A percentile compares a stretch with the other conserved stretches of the same genome.
Conservation (phyloP, 2,797 vertebrate genomes). For the Echeneis naucrates region DNA sequence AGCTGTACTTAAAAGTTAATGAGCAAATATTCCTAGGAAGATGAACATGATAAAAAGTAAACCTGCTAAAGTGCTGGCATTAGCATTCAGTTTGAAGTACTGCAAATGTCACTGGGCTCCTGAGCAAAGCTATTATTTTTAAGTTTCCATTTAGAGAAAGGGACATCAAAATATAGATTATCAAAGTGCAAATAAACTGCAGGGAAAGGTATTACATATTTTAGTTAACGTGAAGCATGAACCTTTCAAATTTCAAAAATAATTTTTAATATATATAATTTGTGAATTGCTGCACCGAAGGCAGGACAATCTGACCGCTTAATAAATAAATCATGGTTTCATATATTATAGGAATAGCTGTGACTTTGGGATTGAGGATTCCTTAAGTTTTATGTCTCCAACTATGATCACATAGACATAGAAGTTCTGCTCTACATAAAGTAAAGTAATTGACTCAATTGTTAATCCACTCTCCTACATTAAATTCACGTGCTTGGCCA, state of each 20-base stretch:
- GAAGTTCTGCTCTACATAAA: not conserved
- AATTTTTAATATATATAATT: too few species aligned
- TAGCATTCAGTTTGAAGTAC: not conserved
- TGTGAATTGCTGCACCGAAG: not conserved
- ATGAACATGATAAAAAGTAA: too few species aligned
- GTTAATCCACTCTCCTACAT: conserved; percentile 20
- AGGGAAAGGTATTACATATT: not conserved
- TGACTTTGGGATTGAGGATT: too few species aligned
- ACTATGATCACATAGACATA: not conserved
- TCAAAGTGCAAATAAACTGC: not conserved
- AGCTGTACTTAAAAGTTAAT: not conserved
- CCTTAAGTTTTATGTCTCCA: not conserved
- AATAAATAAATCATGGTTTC: not conserved
- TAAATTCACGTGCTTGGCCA: not conserved
- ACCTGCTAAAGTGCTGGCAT: not conserved
- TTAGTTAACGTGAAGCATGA: not conserved
- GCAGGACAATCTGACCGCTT: not conserved
- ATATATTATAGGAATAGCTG: not conserved
- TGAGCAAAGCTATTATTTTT: not conserved
- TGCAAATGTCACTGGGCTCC: not conserved
- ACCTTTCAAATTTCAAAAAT: too few species aligned
- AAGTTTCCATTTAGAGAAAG: not conserved
- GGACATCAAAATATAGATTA: not conserved
- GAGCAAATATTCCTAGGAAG: too few species aligned
- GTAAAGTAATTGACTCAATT: conserved; percentile 1